Evolutionary conservation across 1,140 invertebrate genomes (phyloP), one percentile per base, ranked within the genome.

Genomic region (Pogonomyrmex californicus): DNA sequence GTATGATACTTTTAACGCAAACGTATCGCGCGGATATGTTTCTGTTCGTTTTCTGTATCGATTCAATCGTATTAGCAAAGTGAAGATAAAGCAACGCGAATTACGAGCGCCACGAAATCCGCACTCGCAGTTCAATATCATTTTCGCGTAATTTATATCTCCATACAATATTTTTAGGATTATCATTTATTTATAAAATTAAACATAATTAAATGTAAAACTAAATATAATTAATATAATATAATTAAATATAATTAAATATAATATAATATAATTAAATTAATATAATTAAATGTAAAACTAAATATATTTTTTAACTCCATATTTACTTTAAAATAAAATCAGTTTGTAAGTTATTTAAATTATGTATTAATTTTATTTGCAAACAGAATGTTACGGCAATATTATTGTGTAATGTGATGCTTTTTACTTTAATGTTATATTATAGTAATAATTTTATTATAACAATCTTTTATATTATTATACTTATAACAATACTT

Each of bases 21-120:
- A 36, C 65, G 33, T 73, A 73, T 58, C 38, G 38, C 30, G 14
- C 30, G 51, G 17, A 58, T 54, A 68, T 54, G 36, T 47, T 71
- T 2, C 44, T 23, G 30, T 30, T 36, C 38, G 23, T 81, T 73
- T 82, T 58, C 51, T 44, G 17, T 47, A 71, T 71, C 38, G 23
- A 73, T 82, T 36, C 30, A 5, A 47, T n/a, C 51, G 10, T 47
- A 71, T 58, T 82, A 47, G 12, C 78, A 44, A 70, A 58, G 23
- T 38, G 54, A 82, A 82, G 17, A 82, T 73, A 73, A 82, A 73
- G 30, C 49, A 51, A 9, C 36, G 49, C 23, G 4, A 81, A 81
- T 81, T 81, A 81, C 12, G 1, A 70, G 1, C 38, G 2, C 30
- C 41, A 17, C 5, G 41, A 44, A 71, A 71, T 58, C 9, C 36